Conservation (phyloP, 2,113 vertebrate species). For the Petroica traversi region DNA sequence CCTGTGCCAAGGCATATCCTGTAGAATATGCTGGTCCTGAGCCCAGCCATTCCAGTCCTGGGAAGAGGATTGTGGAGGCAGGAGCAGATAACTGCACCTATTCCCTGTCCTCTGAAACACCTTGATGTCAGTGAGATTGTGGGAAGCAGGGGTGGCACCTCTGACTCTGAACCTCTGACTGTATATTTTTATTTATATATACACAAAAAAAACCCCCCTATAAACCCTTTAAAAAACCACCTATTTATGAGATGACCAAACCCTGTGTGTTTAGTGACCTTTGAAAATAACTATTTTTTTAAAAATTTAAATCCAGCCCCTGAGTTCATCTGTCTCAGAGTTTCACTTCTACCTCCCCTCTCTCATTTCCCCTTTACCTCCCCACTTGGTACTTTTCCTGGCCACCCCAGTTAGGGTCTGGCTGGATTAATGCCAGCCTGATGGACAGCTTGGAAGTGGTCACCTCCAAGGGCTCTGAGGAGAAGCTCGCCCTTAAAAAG, state of each 20-base stretch:
- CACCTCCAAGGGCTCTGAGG: not conserved
- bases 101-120: not conserved
- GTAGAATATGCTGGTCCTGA: not conserved
- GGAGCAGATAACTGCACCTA: not conserved
- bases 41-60: not conserved
- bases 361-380: constrained; percentile 69
- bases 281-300: not conserved
- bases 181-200: not conserved
- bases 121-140: accelerated
- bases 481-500: constrained; percentile 28
- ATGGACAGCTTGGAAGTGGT: not conserved
- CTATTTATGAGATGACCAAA: not conserved
- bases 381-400: not conserved
- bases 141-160: not conserved
- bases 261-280: not conserved
- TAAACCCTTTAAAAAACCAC: not conserved
- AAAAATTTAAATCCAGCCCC: not conserved
- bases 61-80: not conserved
- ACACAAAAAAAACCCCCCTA: accelerated
- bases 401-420: not conserved
- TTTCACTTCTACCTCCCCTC: constrained; percentile 64
- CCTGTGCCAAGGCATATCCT: not conserved
- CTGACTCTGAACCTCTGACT: not conserved
- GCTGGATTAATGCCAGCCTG: constrained; percentile 12
- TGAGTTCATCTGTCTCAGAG: not conserved